Conservation (phyloP, 2,888 invertebrate species). For the Phengaris arion region DNA sequence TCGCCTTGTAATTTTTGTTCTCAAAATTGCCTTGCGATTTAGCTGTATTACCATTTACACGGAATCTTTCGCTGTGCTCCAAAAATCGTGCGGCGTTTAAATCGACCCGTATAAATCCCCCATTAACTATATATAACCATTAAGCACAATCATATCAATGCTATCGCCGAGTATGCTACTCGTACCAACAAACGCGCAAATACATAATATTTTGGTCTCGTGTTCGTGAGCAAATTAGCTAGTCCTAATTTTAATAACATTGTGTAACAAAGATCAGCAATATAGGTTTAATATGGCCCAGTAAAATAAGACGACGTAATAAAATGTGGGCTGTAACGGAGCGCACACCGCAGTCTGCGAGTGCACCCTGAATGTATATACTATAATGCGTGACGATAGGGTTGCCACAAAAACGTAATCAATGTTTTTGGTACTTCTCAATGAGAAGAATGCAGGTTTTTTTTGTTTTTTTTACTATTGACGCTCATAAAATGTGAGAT, state of each 20-base stretch:
- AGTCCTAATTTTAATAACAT: not conserved
- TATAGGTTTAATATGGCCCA: not conserved
- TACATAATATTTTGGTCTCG: too few relatives aligned
- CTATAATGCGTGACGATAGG: constrained; percentile 13
- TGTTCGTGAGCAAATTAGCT: not conserved
- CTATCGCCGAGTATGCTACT: too few relatives aligned
- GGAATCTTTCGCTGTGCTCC: too few relatives aligned
- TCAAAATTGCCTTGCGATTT: too few relatives aligned
- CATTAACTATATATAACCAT: too few relatives aligned
- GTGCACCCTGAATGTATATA: constrained; percentile 10
- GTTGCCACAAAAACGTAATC: not conserved
- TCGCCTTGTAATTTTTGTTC: too few relatives aligned
- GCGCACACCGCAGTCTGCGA: not conserved
- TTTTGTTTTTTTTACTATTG: not conserved
- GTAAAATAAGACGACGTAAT: constrained; percentile 5
- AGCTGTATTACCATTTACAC: too few relatives aligned
- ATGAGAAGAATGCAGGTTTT: not conserved
- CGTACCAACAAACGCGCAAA: too few relatives aligned
- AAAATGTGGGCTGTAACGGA: constrained; percentile 5
- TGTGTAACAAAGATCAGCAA: not conserved
- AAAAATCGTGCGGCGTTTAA: too few relatives aligned
- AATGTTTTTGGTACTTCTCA: not conserved
- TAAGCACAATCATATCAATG: too few relatives aligned
- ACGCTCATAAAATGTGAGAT: too few relatives aligned
- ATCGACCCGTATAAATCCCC: too few relatives aligned